phyloP scores from a whole-genome alignment of 1,140 invertebrate genomes.

The Papilio polytes region DNA sequence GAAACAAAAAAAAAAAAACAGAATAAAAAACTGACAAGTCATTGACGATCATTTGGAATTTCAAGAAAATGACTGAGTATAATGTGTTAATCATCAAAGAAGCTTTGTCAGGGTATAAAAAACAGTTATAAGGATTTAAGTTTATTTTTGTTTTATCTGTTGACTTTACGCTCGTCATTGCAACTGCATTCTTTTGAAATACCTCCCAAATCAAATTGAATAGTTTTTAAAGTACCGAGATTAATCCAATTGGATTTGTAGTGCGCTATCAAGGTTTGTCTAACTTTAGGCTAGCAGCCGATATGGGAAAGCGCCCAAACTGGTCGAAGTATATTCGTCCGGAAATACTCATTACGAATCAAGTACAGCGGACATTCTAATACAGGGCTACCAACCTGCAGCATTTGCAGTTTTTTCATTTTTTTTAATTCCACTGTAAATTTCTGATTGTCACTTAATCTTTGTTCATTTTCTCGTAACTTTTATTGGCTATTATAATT shows the following conservation, averaged over 20 bases:
- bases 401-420: neutral
- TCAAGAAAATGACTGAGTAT: neutral
- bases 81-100: neutral
- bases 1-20: neutral
- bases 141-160: too few relatives aligned
- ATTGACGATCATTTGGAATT: neutral
- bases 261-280: slow-evolving; percentile 38
- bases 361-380: slow-evolving; percentile 57
- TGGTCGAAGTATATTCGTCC: slow-evolving; percentile 38
- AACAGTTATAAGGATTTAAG: too few relatives aligned
- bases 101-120: too few relatives aligned
- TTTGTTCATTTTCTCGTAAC: too few relatives aligned
- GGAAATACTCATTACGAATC: slow-evolving; percentile 51
- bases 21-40: neutral
- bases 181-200: too few relatives aligned
- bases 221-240: too few relatives aligned
- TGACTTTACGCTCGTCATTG: too few relatives aligned
- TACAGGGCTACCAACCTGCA: slow-evolving; percentile 39
- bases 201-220: too few relatives aligned
- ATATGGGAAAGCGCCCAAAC: slow-evolving; percentile 6
- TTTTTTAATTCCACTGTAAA: too few relatives aligned
- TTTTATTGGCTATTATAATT: too few relatives aligned
- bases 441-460: too few relatives aligned
- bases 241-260: neutral
- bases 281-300: neutral